Conservation (phyloP, 35 echinoderm and acorn worm genomes). For the Stichopus chloronotus region DNA sequence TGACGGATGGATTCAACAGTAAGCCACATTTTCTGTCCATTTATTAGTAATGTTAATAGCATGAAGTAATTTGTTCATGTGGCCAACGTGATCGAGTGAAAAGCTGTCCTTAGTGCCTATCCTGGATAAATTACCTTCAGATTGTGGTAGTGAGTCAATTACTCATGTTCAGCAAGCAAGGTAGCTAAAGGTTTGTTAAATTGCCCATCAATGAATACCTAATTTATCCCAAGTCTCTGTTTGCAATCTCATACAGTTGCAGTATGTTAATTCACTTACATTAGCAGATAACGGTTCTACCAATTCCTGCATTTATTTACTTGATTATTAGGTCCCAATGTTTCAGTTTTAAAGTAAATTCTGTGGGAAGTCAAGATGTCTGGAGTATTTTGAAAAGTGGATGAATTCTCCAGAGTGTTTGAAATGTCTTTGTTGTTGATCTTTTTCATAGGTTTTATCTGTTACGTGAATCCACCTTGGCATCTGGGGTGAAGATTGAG, state of each 20-base stretch:
- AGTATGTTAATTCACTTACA: no score
- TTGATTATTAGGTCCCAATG: not conserved
- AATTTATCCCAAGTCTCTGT: no score
- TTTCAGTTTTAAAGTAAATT: not conserved
- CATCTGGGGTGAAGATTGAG: constrained; percentile 50
- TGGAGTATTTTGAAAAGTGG: not conserved
- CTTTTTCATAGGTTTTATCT: constrained; percentile 64
- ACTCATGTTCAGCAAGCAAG: not conserved
- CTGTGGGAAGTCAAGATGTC: not conserved
- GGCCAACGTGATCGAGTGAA: not conserved
- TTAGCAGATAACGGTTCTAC: no score
- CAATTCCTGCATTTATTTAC: no score
- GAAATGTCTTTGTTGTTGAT: not conserved
- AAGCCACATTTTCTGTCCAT: not conserved
- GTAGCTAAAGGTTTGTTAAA: no score
- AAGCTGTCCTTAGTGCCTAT: not conserved
- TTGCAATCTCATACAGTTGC: no score
- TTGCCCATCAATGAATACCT: no score
- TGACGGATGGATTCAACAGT: constrained; percentile 77
- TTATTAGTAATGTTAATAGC: not conserved
- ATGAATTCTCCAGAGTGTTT: not conserved
- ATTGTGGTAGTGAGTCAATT: not conserved
- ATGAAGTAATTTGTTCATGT: not conserved
- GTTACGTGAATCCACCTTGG: constrained; percentile 52
- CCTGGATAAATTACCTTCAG: not conserved